These are phyloP conservation scores for Rhinoptilus africanus DNA, from an alignment of 2,113 vertebrate species.

Conservation along the genomic window DNA sequence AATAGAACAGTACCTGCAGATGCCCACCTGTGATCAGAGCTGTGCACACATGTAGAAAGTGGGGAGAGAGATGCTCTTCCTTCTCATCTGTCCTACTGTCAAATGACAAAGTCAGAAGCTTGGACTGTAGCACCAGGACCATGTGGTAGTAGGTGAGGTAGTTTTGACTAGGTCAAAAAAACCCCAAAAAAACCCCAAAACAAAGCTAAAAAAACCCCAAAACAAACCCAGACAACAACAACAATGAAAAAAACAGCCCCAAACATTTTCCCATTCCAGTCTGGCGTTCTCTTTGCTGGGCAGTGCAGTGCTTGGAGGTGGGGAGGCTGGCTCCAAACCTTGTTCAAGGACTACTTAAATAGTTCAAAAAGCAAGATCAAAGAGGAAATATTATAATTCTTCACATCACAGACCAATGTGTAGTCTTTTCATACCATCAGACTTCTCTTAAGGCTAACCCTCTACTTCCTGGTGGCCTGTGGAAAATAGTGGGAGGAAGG, in stretches of 20 bases:
- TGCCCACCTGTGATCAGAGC: background rate
- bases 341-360: background rate
- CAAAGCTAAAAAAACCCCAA: no score
- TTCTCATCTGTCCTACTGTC: background rate
- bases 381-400: background rate
- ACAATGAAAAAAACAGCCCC: background rate
- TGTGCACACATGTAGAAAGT: background rate
- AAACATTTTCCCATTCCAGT: background rate
- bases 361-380: background rate
- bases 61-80: background rate
- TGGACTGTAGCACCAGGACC: rapidly evolving
- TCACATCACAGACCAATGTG: background rate
- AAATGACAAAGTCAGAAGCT: background rate
- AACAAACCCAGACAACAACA: no score
- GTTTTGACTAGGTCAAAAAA: background rate
- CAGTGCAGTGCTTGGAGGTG: background rate
- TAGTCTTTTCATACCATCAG: background rate
- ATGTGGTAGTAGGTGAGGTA: background rate
- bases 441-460: background rate
- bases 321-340: background rate
- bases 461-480: background rate
- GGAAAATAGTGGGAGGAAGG: background rate
- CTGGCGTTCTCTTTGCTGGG: background rate
- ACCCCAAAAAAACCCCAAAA: no score
- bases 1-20: background rate